phyloP scores from a whole-genome alignment of 2,113 vertebrate genomes.

The Dasypus novemcinctus region DNA sequence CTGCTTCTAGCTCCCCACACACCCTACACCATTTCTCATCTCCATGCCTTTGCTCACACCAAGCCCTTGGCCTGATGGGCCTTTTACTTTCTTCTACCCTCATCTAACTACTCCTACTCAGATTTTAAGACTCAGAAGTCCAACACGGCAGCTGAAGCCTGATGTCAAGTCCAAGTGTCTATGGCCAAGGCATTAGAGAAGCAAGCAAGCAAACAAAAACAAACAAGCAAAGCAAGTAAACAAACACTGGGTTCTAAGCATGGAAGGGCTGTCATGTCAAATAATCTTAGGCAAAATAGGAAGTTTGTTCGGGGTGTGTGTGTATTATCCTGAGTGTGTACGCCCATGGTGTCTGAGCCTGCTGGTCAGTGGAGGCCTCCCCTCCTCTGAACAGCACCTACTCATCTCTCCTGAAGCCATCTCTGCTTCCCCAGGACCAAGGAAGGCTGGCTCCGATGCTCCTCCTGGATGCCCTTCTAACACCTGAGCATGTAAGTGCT shows the following conservation, averaged over 20 bases:
- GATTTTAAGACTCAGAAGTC: neutral
- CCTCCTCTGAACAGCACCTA: neutral
- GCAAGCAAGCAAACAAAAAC: neutral
- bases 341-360: fast-evolving
- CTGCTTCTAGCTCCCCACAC: neutral
- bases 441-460: neutral
- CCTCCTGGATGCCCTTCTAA: neutral
- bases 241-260: neutral
- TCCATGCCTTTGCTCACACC: neutral
- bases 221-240: neutral
- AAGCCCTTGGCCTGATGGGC: fast-evolving
- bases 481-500: neutral
- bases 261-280: neutral
- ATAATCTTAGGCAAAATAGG: neutral
- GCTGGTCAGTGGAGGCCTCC: no score
- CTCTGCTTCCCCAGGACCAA: neutral
- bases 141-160: neutral
- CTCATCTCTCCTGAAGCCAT: neutral
- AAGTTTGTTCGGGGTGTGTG: neutral
- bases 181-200: neutral
- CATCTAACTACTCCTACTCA: neutral
- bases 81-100: neutral
- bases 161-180: neutral
- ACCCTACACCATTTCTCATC: neutral
- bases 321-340: neutral